These are phyloP conservation scores for Cyclina sinensis DNA, from an alignment of 1,140 invertebrate species.

Conservation along the genomic window DNA sequence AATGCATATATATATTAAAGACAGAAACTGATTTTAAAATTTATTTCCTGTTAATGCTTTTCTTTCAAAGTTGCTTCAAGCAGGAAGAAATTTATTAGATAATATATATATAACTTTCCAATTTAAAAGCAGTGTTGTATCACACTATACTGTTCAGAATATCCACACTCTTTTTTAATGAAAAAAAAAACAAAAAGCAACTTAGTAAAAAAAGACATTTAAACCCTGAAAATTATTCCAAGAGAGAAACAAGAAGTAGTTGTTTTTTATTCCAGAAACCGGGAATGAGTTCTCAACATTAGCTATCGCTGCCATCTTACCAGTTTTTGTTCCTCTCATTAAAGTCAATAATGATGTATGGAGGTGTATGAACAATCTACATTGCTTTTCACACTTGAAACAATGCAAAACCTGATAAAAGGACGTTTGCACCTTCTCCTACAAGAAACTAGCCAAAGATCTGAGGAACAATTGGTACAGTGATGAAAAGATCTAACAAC, in stretches of 20 bases:
- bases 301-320: background rate
- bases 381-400: slow-evolving; percentile 45
- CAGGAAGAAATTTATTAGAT: too few relatives aligned
- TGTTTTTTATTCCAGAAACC: background rate
- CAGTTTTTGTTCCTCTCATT: slow-evolving; percentile 17
- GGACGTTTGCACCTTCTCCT: slow-evolving; percentile 33
- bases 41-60: background rate
- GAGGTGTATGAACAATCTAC: background rate
- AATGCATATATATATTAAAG: too few relatives aligned
- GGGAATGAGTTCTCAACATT: background rate
- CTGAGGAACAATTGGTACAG: slow-evolving; percentile 32
- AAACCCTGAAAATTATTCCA: too few relatives aligned
- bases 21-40: too few relatives aligned
- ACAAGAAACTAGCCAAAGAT: background rate
- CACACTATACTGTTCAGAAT: too few relatives aligned
- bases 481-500: slow-evolving; percentile 26
- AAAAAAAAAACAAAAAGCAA: too few relatives aligned
- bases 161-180: too few relatives aligned
- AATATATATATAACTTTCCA: too few relatives aligned
- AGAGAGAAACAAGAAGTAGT: background rate
- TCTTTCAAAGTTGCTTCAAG: too few relatives aligned
- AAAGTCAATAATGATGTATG: slow-evolving; percentile 34
- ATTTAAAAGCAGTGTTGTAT: too few relatives aligned
- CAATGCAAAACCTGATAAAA: slow-evolving; percentile 47
- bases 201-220: too few relatives aligned